A percentile compares a stretch with the other conserved stretches of the same genome.
Conservation (phyloP, 2,797 vertebrate genomes). For the Gymnopithys bicolor region DNA sequence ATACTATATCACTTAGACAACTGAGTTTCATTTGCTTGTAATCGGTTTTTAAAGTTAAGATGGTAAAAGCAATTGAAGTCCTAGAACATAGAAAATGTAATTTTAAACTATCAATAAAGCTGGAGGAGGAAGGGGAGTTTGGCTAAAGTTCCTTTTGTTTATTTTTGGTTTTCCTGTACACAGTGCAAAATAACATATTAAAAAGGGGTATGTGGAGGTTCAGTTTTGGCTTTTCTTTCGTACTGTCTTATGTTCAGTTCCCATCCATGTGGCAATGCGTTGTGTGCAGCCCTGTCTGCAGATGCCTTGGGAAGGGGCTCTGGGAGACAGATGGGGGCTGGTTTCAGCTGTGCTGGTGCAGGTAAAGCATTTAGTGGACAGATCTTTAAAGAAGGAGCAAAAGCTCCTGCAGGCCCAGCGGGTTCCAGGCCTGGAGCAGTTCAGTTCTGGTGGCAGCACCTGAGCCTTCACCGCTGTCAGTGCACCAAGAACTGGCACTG, state of each 20-base stretch:
- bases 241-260: neutral
- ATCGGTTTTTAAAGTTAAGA: constrained; percentile 99
- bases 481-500: rapidly evolving
- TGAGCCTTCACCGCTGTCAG: neutral
- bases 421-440: neutral
- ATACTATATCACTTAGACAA: constrained; percentile 99
- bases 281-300: neutral
- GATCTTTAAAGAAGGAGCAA: rapidly evolving
- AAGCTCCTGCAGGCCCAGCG: no score
- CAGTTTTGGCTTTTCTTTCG: constrained; percentile 71
- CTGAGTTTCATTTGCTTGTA: constrained; percentile 99
- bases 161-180: constrained; percentile 77
- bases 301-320: neutral
- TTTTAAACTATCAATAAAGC: constrained; percentile 99
- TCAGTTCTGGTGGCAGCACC: neutral
- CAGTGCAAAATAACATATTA: constrained; percentile 76
- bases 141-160: constrained; percentile 80
- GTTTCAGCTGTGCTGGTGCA: rapidly evolving
- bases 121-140: constrained; percentile 98
- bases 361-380: neutral
- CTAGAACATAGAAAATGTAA: constrained; percentile 99
- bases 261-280: neutral
- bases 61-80: constrained; percentile 99
- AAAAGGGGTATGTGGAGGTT: constrained; percentile 76
- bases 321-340: neutral